phyloP scores from a whole-genome alignment of 2,113 vertebrate species.

The Oriolus oriolus region DNA sequence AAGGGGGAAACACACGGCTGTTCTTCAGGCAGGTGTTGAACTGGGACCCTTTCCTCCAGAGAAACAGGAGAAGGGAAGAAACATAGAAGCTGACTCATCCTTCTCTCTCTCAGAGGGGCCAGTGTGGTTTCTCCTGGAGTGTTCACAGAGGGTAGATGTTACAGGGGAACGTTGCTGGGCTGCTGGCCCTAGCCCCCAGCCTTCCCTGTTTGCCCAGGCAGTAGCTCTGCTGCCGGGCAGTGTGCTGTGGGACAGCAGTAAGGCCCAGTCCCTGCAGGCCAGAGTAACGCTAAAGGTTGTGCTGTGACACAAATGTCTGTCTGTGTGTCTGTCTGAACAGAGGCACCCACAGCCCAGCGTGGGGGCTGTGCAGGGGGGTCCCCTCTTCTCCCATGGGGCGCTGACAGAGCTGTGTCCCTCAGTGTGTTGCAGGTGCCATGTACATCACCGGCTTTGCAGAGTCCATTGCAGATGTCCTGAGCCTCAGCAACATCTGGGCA shows the following conservation, averaged over 20 bases:
- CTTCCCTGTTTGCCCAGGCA: accelerated
- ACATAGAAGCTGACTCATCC: background rate
- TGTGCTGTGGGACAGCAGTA: background rate
- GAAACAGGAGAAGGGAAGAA: background rate
- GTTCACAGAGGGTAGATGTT: background rate
- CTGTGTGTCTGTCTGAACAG: background rate
- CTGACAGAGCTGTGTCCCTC: background rate
- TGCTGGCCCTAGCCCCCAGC: background rate
- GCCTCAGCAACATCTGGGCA: conserved; percentile 83
- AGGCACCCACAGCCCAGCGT: accelerated
- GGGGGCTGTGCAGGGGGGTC: background rate
- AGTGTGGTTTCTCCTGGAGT: background rate
- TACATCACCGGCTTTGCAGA: conserved; percentile 95
- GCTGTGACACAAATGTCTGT: background rate
- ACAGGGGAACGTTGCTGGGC: background rate
- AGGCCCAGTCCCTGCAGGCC: background rate
- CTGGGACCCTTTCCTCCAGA: background rate
- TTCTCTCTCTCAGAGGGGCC: background rate
- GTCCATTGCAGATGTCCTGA: conserved; percentile 85
- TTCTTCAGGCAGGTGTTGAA: background rate
- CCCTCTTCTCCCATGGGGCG: accelerated
- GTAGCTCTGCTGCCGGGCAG: background rate
- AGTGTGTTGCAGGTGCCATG: conserved; percentile 98
- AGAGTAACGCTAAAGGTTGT: background rate
- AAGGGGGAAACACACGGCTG: background rate